These are phyloP conservation scores for Diplazon laetatorius DNA, from an alignment of 2,888 invertebrate species.

Conservation along the genomic window DNA sequence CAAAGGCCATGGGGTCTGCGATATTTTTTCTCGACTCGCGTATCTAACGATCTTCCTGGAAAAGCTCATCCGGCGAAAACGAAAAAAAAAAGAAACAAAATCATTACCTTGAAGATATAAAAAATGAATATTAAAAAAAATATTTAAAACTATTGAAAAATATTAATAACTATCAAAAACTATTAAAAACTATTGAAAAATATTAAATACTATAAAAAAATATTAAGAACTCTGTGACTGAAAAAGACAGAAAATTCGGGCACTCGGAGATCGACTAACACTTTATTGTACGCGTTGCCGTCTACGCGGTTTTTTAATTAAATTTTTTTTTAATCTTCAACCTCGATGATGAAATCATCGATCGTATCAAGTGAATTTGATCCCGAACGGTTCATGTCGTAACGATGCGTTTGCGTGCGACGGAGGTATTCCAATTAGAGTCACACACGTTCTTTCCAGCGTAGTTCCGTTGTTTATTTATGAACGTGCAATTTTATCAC, in stretches of 20 bases:
- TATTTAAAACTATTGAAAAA: too few species aligned
- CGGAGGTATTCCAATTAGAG: conserved; percentile 76
- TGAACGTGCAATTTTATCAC: conserved; percentile 75
- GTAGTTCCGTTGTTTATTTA: conserved; percentile 77
- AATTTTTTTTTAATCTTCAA: conserved; percentile 23
- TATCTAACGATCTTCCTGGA: conserved; percentile 53
- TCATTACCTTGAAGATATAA: too few species aligned
- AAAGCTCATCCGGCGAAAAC: conserved; percentile 2
- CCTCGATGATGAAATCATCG: conserved; percentile 68
- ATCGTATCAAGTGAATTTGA: conserved; percentile 75
- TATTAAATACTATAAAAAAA: neutral
- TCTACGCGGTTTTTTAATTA: too few species aligned
- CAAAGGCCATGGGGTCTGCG: conserved; percentile 45
- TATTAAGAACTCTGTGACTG: neutral
- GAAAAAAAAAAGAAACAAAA: too few species aligned
- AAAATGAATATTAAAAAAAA: too few species aligned
- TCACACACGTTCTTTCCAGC: conserved; percentile 70
- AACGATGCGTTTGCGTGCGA: conserved; percentile 74
- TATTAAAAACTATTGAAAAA: too few species aligned
- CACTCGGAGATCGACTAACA: conserved; percentile 32
- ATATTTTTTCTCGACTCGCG: conserved; percentile 58
- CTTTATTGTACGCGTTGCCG: conserved; percentile 44
- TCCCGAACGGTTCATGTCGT: conserved; percentile 71
- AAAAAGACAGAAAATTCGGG: conserved; percentile 24
- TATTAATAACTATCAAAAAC: too few species aligned